Conservation (phyloP, 1,140 invertebrate genomes). For the Drosophila sechellia region DNA sequence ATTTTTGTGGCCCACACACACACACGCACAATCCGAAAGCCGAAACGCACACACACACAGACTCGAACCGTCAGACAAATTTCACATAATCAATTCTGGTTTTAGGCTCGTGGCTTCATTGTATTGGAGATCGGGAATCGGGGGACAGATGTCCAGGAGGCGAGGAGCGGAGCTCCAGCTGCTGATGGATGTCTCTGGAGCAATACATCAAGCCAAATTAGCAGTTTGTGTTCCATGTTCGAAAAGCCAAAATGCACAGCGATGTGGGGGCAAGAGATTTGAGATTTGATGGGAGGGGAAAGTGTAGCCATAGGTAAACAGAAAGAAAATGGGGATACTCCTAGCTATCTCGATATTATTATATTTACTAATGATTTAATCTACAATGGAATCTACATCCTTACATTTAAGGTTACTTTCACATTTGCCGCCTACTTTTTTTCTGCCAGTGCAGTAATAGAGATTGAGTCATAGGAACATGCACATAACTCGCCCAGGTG, state of each 20-base stretch:
- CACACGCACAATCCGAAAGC: not conserved
- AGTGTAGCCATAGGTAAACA: not conserved
- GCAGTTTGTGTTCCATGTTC: constrained; percentile 59
- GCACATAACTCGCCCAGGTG: constrained; percentile 52
- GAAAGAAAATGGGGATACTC: not conserved
- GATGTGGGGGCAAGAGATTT: constrained; percentile 10
- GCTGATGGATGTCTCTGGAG: constrained; percentile 76
- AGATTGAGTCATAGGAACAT: constrained; percentile 33
- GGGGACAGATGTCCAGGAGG: not conserved
- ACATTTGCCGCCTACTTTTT: not conserved
- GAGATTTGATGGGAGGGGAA: constrained; percentile 18
- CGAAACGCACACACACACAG: constrained; percentile 19
- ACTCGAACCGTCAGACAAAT: constrained; percentile 37
- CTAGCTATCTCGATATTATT: too few relatives aligned
- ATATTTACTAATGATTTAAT: too few relatives aligned
- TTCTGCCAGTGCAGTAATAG: constrained; percentile 7
- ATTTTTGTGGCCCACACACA: constrained; percentile 16
- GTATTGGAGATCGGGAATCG: constrained; percentile 3
- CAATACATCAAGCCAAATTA: constrained; percentile 82
- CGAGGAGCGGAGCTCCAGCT: constrained; percentile 18
- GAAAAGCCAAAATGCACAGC: constrained; percentile 58
- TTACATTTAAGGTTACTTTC: too few relatives aligned
- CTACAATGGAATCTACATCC: too few relatives aligned
- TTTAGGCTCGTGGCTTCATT: constrained; percentile 35
- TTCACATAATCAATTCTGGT: constrained; percentile 72